phyloP scores from a whole-genome alignment of 2,113 vertebrate species.

The Lynx canadensis region DNA sequence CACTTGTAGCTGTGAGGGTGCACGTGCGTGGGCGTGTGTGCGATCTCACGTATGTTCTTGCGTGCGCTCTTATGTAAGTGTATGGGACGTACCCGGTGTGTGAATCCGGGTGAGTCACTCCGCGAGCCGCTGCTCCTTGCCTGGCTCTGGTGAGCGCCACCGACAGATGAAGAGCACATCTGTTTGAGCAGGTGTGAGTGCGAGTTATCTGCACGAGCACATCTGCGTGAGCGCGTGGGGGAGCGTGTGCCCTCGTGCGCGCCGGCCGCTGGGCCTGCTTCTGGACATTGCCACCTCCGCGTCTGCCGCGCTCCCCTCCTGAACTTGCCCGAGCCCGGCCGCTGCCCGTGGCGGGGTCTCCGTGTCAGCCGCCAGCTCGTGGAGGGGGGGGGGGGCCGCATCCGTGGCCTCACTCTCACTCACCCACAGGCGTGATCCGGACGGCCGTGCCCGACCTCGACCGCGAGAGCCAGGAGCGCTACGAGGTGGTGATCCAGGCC shows the following conservation, averaged over 20 bases:
- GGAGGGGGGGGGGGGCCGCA: background rate
- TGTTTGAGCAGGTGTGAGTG: background rate
- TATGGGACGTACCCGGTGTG: no score
- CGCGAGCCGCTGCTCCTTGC: fast-evolving
- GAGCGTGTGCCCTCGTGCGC: background rate
- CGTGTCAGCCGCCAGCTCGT: fast-evolving
- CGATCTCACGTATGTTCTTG: background rate
- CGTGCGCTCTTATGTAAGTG: fast-evolving
- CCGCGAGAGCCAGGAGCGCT: constrained; percentile 97
- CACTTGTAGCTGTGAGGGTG: background rate
- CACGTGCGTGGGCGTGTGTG: fast-evolving
- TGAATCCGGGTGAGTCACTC: fast-evolving
- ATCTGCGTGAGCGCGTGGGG: background rate
- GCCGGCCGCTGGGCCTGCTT: background rate
- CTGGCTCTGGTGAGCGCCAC: background rate
- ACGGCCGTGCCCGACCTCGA: constrained; percentile 97
- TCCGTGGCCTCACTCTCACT: background rate
- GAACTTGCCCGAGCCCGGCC: background rate
- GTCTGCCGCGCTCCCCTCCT: background rate
- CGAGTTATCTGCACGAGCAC: background rate
- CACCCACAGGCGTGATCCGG: constrained; percentile 93
- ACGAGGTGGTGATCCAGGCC: constrained; percentile 98
- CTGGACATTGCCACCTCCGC: fast-evolving
- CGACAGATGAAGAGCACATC: background rate
- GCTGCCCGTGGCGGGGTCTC: background rate